Evolutionary conservation across 2,888 invertebrate genomes (phyloP).

Genomic region (Acanthoscelides obtectus): DNA sequence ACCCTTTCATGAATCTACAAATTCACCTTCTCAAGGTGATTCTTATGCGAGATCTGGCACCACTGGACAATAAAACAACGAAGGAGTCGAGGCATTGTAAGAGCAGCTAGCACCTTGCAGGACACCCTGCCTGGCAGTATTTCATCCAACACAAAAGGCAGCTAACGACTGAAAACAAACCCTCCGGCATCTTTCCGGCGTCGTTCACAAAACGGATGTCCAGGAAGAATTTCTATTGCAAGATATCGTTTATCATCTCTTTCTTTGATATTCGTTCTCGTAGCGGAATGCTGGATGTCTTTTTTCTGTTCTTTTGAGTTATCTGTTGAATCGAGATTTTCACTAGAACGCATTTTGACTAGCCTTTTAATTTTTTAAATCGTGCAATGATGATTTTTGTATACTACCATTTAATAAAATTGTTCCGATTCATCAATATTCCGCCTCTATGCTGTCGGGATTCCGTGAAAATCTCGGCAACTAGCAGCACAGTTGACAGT

Average conservation of each 20-base stretch:
- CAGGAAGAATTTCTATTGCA: not conserved
- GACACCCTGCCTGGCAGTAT: constrained; percentile 44
- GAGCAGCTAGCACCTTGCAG: constrained; percentile 43
- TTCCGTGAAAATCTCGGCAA: no score
- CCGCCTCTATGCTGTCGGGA: no score
- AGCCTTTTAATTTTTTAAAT: no score
- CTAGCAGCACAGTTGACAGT: no score
- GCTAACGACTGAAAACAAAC: constrained; percentile 47
- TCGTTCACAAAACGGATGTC: not conserved
- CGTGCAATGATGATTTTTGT: no score
- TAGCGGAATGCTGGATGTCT: not conserved
- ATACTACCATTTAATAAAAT: no score
- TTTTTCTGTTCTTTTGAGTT: no score
- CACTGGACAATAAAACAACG: not conserved
- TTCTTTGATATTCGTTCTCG: not conserved
- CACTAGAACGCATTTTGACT: no score
- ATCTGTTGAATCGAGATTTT: no score
- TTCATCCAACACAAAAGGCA: constrained; percentile 45
- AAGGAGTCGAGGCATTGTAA: constrained; percentile 32
- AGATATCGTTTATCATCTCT: not conserved
- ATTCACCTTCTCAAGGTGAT: no score
- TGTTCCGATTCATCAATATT: no score
- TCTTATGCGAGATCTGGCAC: not conserved
- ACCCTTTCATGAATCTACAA: no score
- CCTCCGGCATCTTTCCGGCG: constrained; percentile 24